phyloP scores from a whole-genome alignment of 2,797 vertebrate genomes.

The Buphagus erythrorhynchus region DNA sequence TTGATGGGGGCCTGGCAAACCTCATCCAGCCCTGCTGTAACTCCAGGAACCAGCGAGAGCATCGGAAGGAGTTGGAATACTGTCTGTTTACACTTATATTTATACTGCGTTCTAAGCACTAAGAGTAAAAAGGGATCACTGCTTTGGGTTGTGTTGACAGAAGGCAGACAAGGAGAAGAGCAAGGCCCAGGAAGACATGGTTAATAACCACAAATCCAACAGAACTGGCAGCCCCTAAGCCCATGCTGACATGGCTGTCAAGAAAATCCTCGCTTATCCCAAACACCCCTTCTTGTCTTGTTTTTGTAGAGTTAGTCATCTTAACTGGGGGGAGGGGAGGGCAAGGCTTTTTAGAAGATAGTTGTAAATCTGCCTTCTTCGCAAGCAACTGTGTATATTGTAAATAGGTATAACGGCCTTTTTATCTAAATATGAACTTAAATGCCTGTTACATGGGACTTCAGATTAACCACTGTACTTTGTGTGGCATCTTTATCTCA shows the following conservation, averaged over 20 bases:
- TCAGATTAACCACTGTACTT: conserved; percentile 85
- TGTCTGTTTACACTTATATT: conserved; percentile 73
- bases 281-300: conserved; percentile 65
- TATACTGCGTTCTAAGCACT: conserved; percentile 73
- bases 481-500: conserved; percentile 74
- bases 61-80: neutral
- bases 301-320: conserved; percentile 78
- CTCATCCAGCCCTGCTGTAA: neutral
- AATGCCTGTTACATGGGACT: conserved; percentile 89
- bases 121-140: conserved; percentile 77
- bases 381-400: conserved; percentile 91
- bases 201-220: neutral
- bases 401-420: conserved; percentile 93
- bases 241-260: neutral
- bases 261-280: conserved; percentile 25
- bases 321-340: conserved; percentile 67
- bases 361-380: conserved; percentile 81
- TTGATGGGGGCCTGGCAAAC: conserved; percentile 59
- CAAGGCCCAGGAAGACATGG: neutral
- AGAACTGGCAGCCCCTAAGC: neutral
- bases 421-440: conserved; percentile 88
- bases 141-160: neutral
- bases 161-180: neutral
- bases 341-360: conserved; percentile 84
- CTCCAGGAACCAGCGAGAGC: neutral